Percentiles rank a stretch among this genome's conserved stretches.
Evolutionary conservation across 2,888 invertebrate species (phyloP).

Genomic region (Iselma pallidipennis): DNA sequence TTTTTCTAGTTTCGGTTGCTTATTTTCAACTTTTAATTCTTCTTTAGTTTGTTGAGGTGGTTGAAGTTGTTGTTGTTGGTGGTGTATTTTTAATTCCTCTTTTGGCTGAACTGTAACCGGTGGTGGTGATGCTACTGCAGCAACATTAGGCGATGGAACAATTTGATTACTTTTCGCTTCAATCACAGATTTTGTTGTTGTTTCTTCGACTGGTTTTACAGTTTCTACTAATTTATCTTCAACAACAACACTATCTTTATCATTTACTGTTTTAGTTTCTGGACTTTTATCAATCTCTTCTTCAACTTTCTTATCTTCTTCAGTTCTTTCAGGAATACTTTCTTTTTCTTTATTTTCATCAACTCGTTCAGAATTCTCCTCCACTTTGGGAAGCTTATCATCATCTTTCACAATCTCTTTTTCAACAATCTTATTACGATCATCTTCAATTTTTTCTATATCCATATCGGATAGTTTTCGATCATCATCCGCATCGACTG

Average conservation of each 20-base stretch:
- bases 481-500: constrained; percentile 22
- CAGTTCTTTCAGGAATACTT: constrained; percentile 1
- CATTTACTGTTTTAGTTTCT: not conserved
- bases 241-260: not conserved
- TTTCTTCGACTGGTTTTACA: constrained; percentile 13
- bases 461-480: constrained; percentile 45
- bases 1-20: constrained; percentile 54
- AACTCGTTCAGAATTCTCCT: constrained; percentile 4
- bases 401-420: not conserved
- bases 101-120: constrained; percentile 40
- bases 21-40: constrained; percentile 7
- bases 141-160: too few relatives aligned
- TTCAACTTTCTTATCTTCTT: constrained; percentile 12
- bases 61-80: constrained; percentile 45
- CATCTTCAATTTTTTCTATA: constrained; percentile 41
- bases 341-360: constrained; percentile 4
- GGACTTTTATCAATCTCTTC: constrained; percentile 8
- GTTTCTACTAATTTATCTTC: not conserved
- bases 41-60: not conserved
- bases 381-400: constrained; percentile 4
- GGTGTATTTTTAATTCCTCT: constrained; percentile 59
- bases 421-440: constrained; percentile 13
- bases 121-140: not conserved
- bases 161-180: constrained; percentile 12
- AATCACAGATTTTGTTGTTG: constrained; percentile 6